phyloP scores from a whole-genome alignment of 2,888 invertebrate genomes.

The Uloborus plumipes region DNA sequence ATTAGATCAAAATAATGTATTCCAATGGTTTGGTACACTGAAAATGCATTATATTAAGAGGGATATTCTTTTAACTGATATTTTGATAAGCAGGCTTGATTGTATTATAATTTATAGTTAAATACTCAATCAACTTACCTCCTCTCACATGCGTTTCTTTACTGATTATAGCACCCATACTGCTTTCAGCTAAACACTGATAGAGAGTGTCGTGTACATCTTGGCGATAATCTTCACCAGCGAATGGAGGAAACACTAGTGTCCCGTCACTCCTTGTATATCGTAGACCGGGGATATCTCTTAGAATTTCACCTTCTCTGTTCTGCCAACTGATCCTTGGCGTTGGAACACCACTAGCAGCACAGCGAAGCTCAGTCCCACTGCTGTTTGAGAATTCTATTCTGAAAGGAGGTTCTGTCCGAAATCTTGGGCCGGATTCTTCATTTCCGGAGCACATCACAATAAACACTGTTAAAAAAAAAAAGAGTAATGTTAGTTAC shows the following conservation, averaged over 20 bases:
- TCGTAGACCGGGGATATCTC: conserved; percentile 68
- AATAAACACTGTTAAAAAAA: conserved; percentile 3
- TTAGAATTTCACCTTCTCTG: conserved; percentile 68
- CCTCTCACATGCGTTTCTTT: conserved; percentile 69
- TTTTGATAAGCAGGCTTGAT: no score
- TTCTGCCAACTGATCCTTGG: conserved; percentile 46
- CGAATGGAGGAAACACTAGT: conserved; percentile 70
- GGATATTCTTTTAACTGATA: no score
- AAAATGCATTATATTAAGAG: no score
- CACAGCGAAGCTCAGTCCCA: conserved; percentile 51
- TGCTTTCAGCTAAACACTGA: conserved; percentile 70
- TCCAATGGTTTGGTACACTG: no score
- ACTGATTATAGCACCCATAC: conserved; percentile 70
- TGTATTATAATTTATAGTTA: no score
- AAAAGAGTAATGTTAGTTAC: not conserved
- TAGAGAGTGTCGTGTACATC: conserved; percentile 69
- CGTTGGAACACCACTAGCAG: conserved; percentile 30
- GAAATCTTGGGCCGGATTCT: conserved; percentile 44
- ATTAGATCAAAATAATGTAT: no score
- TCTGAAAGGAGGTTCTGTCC: conserved; percentile 32
- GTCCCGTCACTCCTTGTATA: conserved; percentile 70
- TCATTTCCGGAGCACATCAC: not conserved
- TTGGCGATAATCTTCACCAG: conserved; percentile 67
- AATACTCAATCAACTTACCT: no score
- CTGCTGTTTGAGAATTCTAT: conserved; percentile 63